Evolutionary conservation across 2,113 vertebrate genomes (phyloP).

Genomic region (Oryzias javanicus): DNA sequence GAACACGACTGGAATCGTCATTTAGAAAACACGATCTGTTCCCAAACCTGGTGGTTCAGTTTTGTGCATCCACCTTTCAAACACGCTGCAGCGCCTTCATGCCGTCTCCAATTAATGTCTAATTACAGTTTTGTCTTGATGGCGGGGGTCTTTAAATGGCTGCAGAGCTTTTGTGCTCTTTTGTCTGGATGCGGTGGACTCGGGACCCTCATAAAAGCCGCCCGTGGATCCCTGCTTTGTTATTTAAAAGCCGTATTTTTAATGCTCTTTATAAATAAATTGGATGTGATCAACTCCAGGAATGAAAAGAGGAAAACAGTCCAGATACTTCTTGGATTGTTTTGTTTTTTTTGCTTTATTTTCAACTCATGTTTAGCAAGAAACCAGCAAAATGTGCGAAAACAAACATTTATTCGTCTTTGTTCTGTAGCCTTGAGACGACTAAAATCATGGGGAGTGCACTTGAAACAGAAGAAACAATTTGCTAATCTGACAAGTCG

Average conservation of each 20-base stretch:
- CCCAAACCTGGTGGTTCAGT: too few relatives aligned
- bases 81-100: slow-evolving; percentile 75
- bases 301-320: slow-evolving; percentile 62
- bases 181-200: slow-evolving; percentile 79
- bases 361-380: not conserved
- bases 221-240: slow-evolving; percentile 85
- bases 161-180: slow-evolving; percentile 83
- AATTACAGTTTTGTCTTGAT: slow-evolving; percentile 92
- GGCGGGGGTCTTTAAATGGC: slow-evolving; percentile 86
- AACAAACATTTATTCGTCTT: too few relatives aligned
- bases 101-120: slow-evolving; percentile 90
- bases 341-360: not conserved
- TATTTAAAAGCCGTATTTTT: slow-evolving; percentile 82
- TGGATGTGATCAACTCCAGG: slow-evolving; percentile 82
- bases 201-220: slow-evolving; percentile 78
- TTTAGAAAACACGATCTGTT: too few relatives aligned
- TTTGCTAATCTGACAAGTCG: too few relatives aligned
- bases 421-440: too few relatives aligned
- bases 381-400: too few relatives aligned
- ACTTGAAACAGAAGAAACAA: too few relatives aligned
- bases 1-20: too few relatives aligned
- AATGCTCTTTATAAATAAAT: slow-evolving; percentile 84
- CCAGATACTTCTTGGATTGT: not conserved
- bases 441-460: too few relatives aligned
- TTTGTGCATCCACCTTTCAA: slow-evolving; percentile 5